A percentile compares a stretch with the other conserved stretches of the same genome.
Conservation (phyloP, 1,140 invertebrate genomes). For the Sinella curviseta region DNA sequence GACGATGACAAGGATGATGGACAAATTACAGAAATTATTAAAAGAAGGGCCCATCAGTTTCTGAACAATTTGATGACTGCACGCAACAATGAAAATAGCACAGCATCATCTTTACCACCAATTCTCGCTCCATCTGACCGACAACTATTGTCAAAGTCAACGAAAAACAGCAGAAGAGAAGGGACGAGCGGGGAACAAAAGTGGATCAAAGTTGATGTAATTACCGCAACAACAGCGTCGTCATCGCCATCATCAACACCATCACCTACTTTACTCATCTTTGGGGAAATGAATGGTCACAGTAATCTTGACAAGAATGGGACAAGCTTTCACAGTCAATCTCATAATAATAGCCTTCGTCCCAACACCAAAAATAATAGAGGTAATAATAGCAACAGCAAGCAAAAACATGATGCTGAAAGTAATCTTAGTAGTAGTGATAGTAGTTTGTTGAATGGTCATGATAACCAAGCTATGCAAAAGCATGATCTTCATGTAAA, state of each 20-base stretch:
- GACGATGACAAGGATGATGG: not conserved
- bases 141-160: slow-evolving; percentile 21
- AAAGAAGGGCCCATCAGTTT: not conserved
- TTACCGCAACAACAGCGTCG: slow-evolving; percentile 36
- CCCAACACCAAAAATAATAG: slow-evolving; percentile 20
- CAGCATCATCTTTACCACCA: not conserved
- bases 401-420: slow-evolving; percentile 24
- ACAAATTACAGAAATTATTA: not conserved
- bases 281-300: slow-evolving; percentile 2
- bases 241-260: slow-evolving; percentile 42
- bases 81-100: not conserved
- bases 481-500: not conserved
- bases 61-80: not conserved
- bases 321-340: slow-evolving; percentile 22
- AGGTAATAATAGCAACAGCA: not conserved
- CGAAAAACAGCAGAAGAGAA: slow-evolving; percentile 18
- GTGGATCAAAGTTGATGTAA: slow-evolving; percentile 50
- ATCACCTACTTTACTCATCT: slow-evolving; percentile 46
- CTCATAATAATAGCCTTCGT: slow-evolving; percentile 1
- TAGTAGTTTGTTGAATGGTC: not conserved
- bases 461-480: not conserved
- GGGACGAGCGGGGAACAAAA: slow-evolving; percentile 31
- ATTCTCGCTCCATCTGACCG: slow-evolving; percentile 15
- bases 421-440: not conserved
- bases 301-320: not conserved